Evolutionary conservation across 1,140 invertebrate species (phyloP).

Genomic region (Saxidomus purpurata): DNA sequence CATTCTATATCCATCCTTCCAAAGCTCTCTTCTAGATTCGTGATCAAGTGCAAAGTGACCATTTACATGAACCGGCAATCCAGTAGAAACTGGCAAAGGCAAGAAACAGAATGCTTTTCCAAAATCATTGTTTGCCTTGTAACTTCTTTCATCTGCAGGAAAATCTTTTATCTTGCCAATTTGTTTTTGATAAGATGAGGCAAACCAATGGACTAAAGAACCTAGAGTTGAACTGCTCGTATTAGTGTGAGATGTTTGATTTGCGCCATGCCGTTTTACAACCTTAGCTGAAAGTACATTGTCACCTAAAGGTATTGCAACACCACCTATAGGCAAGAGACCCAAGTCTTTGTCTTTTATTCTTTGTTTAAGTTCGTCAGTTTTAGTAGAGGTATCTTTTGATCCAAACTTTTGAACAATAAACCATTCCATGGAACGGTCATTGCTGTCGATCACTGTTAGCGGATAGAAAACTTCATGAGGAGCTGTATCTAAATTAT

Average conservation of each 20-base stretch:
- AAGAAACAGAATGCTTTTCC: constrained; percentile 81
- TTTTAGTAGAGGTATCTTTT: background rate
- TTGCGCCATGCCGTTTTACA: background rate
- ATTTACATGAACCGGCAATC: constrained; percentile 83
- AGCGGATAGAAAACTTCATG: constrained; percentile 6
- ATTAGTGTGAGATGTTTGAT: background rate
- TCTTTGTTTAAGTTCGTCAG: background rate
- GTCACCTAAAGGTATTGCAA: constrained; percentile 17
- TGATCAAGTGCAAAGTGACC: constrained; percentile 84
- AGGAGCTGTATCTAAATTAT: background rate
- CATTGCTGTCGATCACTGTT: background rate
- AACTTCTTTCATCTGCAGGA: too few relatives aligned
- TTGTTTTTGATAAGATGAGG: background rate
- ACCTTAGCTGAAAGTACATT: background rate
- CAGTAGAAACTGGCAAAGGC: constrained; percentile 80
- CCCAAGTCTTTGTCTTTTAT: background rate
- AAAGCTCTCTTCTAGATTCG: constrained; percentile 81
- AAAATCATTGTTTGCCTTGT: background rate
- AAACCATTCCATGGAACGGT: background rate
- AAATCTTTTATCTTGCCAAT: background rate
- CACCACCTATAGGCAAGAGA: background rate
- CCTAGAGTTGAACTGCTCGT: background rate
- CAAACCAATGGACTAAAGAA: background rate
- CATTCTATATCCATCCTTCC: constrained; percentile 70
- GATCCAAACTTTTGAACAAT: constrained; percentile 56